Percentiles rank a stretch among this genome's conserved stretches.
phyloP scores from a whole-genome alignment of 2,797 vertebrate species.

The Syngnathus acus region DNA sequence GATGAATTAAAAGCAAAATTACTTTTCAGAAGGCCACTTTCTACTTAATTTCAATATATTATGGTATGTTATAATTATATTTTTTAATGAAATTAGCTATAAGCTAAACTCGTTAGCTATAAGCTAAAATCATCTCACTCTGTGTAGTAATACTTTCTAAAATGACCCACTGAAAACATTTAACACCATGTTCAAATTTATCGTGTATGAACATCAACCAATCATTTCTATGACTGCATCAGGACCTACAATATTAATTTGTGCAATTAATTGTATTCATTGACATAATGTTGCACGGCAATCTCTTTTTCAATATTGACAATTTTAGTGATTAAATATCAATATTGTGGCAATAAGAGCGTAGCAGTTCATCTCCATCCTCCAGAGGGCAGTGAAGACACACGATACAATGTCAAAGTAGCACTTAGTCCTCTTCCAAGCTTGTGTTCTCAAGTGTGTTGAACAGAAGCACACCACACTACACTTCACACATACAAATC shows the following conservation, averaged over 20 bases:
- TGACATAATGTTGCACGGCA: background rate
- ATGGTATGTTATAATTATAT: too few species aligned
- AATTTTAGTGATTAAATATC: background rate
- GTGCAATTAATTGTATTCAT: background rate
- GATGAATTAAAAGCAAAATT: too few species aligned
- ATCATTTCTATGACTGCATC: background rate
- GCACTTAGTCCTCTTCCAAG: conserved; percentile 27
- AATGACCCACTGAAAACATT: background rate
- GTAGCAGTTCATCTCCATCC: conserved; percentile 33
- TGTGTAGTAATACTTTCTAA: background rate
- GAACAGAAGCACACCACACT: background rate
- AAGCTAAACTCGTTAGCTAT: too few species aligned
- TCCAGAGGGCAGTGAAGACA: conserved; percentile 79
- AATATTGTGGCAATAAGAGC: background rate
- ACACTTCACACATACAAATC: conserved; percentile 23
- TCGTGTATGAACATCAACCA: background rate
- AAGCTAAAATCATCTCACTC: too few species aligned
- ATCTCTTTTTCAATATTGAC: background rate
- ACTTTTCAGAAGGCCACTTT: too few species aligned
- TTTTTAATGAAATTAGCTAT: too few species aligned
- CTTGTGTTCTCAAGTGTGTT: conserved; percentile 24
- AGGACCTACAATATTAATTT: background rate
- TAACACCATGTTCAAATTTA: background rate
- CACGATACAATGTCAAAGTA: conserved; percentile 49
- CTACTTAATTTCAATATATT: too few species aligned